Evolutionary conservation across 2,797 vertebrate species (phyloP), one percentile per base, ranked within the genome.

Genomic region (Spondyliosoma cantharus): DNA sequence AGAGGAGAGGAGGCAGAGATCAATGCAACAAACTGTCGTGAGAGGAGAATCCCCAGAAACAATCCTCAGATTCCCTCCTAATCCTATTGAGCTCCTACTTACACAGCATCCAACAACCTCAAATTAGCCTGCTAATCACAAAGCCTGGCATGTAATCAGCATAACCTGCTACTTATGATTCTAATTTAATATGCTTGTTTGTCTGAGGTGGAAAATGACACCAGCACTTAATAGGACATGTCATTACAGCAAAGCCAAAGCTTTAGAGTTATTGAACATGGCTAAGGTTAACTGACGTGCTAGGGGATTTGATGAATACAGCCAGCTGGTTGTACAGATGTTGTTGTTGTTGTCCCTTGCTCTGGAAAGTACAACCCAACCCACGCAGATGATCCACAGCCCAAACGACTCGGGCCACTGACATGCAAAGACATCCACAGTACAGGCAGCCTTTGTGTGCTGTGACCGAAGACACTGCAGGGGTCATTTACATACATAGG

Each of bases 101-200:
- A 74, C 65, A 65, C 58, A 45, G 81, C 16, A 63, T 76, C 69
- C 71, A 71, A 60, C 69, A 76, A 71, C 71, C 86, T 70, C 27
- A 70, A 85, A 81, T 90, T 85, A 90, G 87, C 62, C 64, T 14
- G 2, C 64, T 84, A 83, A 91, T 87, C 84, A 74, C 85, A 66
- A 27, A 78, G 76, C 43, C 57, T 68, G 12, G n/a, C 29, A 64
- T 74, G 67, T 52, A 68, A 83, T 81, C 54, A 49, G 60, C 37
- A 66, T 16, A 57, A 64, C 83, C 25, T 42, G 54, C 52, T 43
- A 25, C 48, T 74, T 74, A 63, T 24, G 5, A 81, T 63, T 83
- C 77, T 42, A 61, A 71, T 81, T 86, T 37, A 80, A 80, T 75
- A 61, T 62, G 42, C 66, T 48, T 60, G 61, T 80, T 80, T 84